phyloP scores from a whole-genome alignment of 2,888 invertebrate species.

The Cancer borealis region DNA sequence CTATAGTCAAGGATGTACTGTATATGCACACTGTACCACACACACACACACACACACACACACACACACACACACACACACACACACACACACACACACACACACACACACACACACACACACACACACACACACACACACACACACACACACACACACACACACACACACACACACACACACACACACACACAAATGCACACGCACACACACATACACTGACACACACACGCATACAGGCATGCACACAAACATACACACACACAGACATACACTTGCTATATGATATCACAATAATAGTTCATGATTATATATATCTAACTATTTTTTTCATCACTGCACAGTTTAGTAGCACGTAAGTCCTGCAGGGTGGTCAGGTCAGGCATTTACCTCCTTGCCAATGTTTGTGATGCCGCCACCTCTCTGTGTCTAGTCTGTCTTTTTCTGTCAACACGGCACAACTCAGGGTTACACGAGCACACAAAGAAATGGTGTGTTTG shows the following conservation, averaged over 20 bases:
- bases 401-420: background rate
- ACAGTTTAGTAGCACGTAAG: slow-evolving; percentile 44
- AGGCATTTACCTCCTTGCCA: background rate
- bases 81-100: background rate
- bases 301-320: slow-evolving; percentile 61
- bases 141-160: too few species aligned
- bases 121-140: too few species aligned
- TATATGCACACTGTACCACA: slow-evolving; percentile 53
- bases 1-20: slow-evolving; percentile 53
- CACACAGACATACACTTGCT: slow-evolving; percentile 49
- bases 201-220: too few species aligned
- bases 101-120: background rate
- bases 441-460: background rate
- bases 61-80: background rate
- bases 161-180: too few species aligned
- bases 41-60: background rate
- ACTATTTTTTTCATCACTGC: slow-evolving; percentile 46
- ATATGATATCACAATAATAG: slow-evolving; percentile 68
- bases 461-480: background rate
- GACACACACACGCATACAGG: too few species aligned
- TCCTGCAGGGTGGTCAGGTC: background rate
- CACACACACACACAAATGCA: too few species aligned
- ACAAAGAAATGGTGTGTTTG: background rate
- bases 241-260: too few species aligned
- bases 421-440: background rate